phyloP scores from a whole-genome alignment of 2,888 invertebrate species.

The Homarus gammarus region DNA sequence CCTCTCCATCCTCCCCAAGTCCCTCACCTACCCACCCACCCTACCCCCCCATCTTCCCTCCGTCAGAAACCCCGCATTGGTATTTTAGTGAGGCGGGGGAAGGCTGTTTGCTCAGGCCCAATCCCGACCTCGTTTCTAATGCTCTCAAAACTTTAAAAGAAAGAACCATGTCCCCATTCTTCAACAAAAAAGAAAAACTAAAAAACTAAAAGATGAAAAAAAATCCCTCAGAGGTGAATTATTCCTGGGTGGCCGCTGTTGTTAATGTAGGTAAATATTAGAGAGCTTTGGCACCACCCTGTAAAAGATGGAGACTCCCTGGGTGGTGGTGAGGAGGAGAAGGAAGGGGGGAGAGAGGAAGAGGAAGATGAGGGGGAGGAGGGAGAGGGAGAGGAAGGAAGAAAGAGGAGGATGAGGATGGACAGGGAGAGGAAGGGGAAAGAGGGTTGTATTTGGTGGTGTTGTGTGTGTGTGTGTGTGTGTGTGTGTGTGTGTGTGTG shows the following conservation, averaged over 20 bases:
- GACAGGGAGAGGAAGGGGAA: neutral
- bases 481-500: too few relatives aligned
- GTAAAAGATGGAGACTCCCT: constrained; percentile 27
- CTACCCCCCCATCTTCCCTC: neutral
- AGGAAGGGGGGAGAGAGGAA: neutral
- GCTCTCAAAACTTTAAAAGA: constrained; percentile 35
- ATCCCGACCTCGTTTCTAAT: constrained; percentile 45
- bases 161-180: constrained; percentile 30
- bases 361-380: neutral
- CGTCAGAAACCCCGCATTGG: constrained; percentile 18
- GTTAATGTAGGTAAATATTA: constrained; percentile 52
- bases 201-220: too few relatives aligned
- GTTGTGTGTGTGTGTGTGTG: neutral
- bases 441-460: neutral
- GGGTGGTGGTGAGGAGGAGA: neutral
- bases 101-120: constrained; percentile 40
- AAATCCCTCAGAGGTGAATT: constrained; percentile 1
- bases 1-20: neutral
- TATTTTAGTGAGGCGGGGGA: constrained; percentile 20
- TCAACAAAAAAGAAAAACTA: too few relatives aligned
- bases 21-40: too few relatives aligned
- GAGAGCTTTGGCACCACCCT: constrained; percentile 1
- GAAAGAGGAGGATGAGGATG: neutral
- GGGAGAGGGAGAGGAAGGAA: too few relatives aligned
- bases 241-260: constrained; percentile 39